Conservation (phyloP, 1,140 invertebrate species). For the Brachionus asplanchnoidis region DNA sequence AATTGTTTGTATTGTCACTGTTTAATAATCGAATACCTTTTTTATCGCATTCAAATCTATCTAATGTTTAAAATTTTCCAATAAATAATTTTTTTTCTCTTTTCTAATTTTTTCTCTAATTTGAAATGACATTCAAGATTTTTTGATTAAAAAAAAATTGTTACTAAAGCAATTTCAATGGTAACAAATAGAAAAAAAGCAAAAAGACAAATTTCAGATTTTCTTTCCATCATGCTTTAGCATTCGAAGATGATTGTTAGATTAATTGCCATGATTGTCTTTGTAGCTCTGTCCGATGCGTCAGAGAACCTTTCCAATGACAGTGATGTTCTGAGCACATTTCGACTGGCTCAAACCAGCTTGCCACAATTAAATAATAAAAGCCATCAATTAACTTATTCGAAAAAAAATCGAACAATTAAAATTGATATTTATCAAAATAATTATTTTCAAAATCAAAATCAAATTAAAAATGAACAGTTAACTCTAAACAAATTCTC, state of each 20-base stretch:
- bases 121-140: not conserved
- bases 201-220: not conserved
- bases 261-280: not conserved
- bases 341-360: not conserved
- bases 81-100: not conserved
- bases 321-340: not conserved
- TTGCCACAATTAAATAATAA: not conserved
- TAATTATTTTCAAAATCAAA: not conserved
- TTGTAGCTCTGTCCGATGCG: not conserved
- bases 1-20: not conserved
- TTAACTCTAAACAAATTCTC: not conserved
- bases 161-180: not conserved
- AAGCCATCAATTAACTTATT: not conserved
- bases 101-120: not conserved
- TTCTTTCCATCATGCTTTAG: not conserved
- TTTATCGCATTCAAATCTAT: conserved; percentile 2
- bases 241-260: not conserved
- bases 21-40: conserved; percentile 12
- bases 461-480: not conserved
- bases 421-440: not conserved
- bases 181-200: not conserved
- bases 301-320: not conserved
- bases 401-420: not conserved
- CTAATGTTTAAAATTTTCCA: not conserved
- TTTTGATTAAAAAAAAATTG: not conserved